Conservation (phyloP, 2,888 invertebrate species). For the Hemithea aestivaria region DNA sequence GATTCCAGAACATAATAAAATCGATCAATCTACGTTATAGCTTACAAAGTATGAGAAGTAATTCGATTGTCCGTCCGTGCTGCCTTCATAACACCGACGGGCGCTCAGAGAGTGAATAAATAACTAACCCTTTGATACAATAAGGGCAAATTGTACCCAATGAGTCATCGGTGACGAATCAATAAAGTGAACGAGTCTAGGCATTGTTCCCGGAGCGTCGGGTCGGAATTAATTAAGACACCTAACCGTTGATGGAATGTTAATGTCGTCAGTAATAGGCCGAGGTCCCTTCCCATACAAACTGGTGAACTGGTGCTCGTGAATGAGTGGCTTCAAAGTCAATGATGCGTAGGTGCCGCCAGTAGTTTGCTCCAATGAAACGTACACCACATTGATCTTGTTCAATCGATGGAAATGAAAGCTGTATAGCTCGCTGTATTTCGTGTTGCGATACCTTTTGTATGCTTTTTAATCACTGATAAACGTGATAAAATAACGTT, state of each 20-base stretch:
- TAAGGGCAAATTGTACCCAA: conserved; percentile 17
- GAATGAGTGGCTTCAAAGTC: conserved; percentile 22
- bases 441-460: background rate
- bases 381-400: conserved; percentile 18
- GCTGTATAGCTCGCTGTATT: conserved; percentile 12
- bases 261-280: conserved; percentile 23
- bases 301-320: conserved; percentile 14
- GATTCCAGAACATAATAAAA: conserved; percentile 25
- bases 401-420: conserved; percentile 15
- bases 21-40: conserved; percentile 33
- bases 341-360: conserved; percentile 23
- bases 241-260: conserved; percentile 23
- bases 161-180: conserved; percentile 24
- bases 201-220: conserved; percentile 15
- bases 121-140: conserved; percentile 23
- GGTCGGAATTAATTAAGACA: conserved; percentile 21
- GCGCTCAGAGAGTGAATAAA: conserved; percentile 28
- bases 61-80: conserved; percentile 26
- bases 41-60: conserved; percentile 28
- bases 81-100: conserved; percentile 16
- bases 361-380: conserved; percentile 21
- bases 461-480: background rate
- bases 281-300: conserved; percentile 23
- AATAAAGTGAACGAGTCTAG: conserved; percentile 22
- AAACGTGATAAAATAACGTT: no score